Percentiles rank a stretch among this genome's conserved stretches.
Evolutionary conservation across 1,140 invertebrate species (phyloP).

Genomic region (Cyphomyrmex costatus): DNA sequence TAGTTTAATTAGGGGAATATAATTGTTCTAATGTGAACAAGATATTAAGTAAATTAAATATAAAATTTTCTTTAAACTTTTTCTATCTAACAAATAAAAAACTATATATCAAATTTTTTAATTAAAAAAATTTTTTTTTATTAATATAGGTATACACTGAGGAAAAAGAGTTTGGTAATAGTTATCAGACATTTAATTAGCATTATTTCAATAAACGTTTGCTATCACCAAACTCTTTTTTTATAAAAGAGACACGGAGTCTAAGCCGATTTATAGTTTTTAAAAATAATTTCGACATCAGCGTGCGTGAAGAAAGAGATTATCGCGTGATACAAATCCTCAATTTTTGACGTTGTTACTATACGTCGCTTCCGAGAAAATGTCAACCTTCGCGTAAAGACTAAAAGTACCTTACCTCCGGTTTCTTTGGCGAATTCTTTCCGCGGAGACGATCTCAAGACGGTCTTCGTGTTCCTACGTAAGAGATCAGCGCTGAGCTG

Average conservation of each 20-base stretch:
- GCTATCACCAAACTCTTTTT: no score
- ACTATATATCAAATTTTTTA: background rate
- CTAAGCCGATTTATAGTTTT: background rate
- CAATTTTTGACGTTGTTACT: constrained; percentile 13
- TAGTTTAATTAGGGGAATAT: background rate
- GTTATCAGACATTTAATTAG: no score
- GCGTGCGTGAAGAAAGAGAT: background rate
- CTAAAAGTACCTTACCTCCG: constrained; percentile 75
- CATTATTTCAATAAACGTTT: no score
- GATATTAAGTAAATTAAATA: background rate
- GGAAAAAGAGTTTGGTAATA: no score
- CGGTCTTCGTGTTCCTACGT: constrained; percentile 61
- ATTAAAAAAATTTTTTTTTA: no score
- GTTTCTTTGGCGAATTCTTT: constrained; percentile 80
- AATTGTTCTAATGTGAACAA: background rate
- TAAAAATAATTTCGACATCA: background rate
- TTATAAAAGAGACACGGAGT: background rate
- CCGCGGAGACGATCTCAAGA: constrained; percentile 56
- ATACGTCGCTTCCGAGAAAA: constrained; percentile 77
- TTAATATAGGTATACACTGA: no score
- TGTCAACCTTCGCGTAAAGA: constrained; percentile 79
- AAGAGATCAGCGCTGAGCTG: constrained; percentile 44
- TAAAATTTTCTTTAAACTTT: background rate
- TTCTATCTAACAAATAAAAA: background rate
- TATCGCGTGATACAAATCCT: constrained; percentile 8